phyloP scores from a whole-genome alignment of 2,888 invertebrate genomes.

The Coelinius sp. region DNA sequence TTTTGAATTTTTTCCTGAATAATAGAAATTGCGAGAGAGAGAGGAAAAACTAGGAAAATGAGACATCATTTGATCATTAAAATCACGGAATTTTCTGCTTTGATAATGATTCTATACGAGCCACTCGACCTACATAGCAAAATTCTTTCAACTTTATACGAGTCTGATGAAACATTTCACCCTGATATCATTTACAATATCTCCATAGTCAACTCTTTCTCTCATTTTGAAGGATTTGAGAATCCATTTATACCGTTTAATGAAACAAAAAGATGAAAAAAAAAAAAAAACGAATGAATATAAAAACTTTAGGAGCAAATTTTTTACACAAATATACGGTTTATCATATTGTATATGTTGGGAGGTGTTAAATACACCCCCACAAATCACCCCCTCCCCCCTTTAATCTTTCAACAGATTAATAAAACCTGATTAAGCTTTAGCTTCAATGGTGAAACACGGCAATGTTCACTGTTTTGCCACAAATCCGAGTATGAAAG shows the following conservation, averaged over 20 bases:
- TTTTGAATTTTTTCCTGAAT: not conserved
- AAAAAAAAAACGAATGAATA: not conserved
- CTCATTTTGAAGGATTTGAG: not conserved
- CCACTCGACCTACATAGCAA: conserved; percentile 29
- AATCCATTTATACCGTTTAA: not conserved
- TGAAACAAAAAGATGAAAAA: not conserved
- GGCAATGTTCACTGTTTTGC: not conserved
- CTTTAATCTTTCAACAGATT: conserved; percentile 58
- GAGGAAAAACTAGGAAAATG: not conserved
- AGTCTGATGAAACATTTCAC: not conserved
- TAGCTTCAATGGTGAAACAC: not conserved
- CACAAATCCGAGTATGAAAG: not conserved
- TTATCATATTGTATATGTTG: not conserved
- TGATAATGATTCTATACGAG: conserved; percentile 21
- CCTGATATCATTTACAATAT: not conserved
- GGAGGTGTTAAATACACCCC: not conserved
- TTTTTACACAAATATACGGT: not conserved
- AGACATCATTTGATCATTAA: conserved; percentile 2
- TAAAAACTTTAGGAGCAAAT: not conserved
- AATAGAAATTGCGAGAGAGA: not conserved
- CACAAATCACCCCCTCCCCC: conserved; percentile 41
- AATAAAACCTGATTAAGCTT: conserved; percentile 61
- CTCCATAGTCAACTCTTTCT: not conserved
- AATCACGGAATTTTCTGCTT: conserved; percentile 10
- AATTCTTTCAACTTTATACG: conserved; percentile 1